A percentile compares a stretch with the other conserved stretches of the same genome.
These are phyloP conservation scores for Marcusenius ussheri DNA, from an alignment of 2,113 vertebrate species.

Conservation along the genomic window DNA sequence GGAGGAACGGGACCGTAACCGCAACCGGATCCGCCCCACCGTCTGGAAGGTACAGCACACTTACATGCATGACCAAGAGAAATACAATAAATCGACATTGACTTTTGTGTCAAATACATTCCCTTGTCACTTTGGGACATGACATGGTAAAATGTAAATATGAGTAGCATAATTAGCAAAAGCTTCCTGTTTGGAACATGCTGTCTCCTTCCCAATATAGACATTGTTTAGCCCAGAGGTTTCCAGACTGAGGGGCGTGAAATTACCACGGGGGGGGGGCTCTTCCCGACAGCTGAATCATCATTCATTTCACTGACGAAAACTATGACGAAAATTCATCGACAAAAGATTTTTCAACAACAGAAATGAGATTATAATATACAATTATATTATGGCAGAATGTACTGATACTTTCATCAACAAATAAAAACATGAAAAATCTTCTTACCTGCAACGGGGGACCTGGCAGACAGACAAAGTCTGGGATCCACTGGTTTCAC, in stretches of 20 bases:
- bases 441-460: neutral
- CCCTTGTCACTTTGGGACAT: neutral
- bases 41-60: conserved; percentile 69
- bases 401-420: neutral
- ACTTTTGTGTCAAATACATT: neutral
- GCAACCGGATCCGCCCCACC: conserved; percentile 75
- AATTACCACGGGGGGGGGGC: neutral
- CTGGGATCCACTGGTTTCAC: neutral
- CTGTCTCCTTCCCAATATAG: neutral
- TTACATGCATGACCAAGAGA: neutral
- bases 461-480: neutral
- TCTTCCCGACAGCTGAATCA: neutral
- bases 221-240: neutral
- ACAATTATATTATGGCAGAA: neutral
- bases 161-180: neutral
- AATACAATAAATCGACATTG: neutral
- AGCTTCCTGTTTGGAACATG: neutral
- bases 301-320: neutral
- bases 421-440: neutral
- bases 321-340: neutral
- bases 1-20: conserved; percentile 93
- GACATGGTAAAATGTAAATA: neutral
- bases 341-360: neutral
- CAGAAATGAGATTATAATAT: neutral
- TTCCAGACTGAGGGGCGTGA: neutral